These are phyloP conservation scores for Dendronephthya gigantea DNA, from an alignment of 64 coral and sea anemone genomes.

Conservation along the genomic window DNA sequence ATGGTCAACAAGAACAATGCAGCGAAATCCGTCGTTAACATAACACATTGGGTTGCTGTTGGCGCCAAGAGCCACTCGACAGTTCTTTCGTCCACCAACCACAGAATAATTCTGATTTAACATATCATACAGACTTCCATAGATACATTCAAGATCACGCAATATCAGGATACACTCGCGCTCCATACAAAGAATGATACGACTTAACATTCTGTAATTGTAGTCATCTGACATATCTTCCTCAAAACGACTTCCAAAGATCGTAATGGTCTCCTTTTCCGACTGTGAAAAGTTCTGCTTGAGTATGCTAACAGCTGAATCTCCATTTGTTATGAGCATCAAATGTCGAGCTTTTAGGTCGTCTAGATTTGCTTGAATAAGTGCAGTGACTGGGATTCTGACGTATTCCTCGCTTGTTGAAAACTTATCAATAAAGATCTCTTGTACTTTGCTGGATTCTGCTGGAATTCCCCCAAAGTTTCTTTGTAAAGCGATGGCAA, in stretches of 20 bases:
- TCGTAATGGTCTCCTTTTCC: background rate
- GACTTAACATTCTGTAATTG: slow-evolving; percentile 10
- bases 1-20: background rate
- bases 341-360: slow-evolving; percentile 13
- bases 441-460: background rate
- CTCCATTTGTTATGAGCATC: slow-evolving; percentile 16
- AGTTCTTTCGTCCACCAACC: slow-evolving; percentile 10
- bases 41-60: slow-evolving; percentile 15
- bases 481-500: background rate
- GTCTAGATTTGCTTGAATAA: background rate
- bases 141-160: slow-evolving; percentile 8
- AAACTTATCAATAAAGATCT: background rate
- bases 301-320: background rate
- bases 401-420: background rate
- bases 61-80: background rate
- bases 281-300: background rate
- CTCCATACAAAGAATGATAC: slow-evolving; percentile 12
- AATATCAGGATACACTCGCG: slow-evolving; percentile 4
- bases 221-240: slow-evolving; percentile 12
- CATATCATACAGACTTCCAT: slow-evolving; percentile 15
- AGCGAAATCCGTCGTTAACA: slow-evolving; percentile 7
- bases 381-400: background rate
- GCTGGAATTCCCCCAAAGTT: background rate
- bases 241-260: slow-evolving; percentile 16
- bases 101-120: slow-evolving; percentile 8